Base-by-base conservation (phyloP, 2,888 invertebrate species). In the Lamellibrachia columna region DNA sequence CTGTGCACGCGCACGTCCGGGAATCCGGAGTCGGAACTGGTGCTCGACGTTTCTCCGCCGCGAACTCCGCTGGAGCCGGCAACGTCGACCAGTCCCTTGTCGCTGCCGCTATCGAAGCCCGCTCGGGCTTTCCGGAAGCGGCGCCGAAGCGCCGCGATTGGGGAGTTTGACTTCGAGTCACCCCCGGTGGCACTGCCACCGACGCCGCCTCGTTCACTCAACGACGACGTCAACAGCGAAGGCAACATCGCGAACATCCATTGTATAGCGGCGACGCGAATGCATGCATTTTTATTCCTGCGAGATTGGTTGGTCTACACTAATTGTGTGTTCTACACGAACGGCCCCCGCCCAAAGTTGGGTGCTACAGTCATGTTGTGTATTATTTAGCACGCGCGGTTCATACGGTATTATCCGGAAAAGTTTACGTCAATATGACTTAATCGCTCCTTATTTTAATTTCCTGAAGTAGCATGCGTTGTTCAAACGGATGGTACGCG, bases 1-100 rank as follows among this genome's bases (percentile, higher is more conserved):
- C 75, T 75, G 22, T 75, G 75, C 75, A 75, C 75, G 22, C 75
- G 75, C 15, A 75, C 75, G 75, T 75, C 91, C 11, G 91, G 91
- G 15, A 91, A 55, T 11, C 91, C 91, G n/a, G 55, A 55, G 53
- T 91, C 91, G 53, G 91, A 91, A 55, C 91, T 91, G 9, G 91
- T 91, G 40, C 55, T 55, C 11, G 53, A 53, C 4, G 55, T 91
- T 55, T 91, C 91, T 53, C 55, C 91, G 53, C 58, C 53, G 11
- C 91, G 52, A 55, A 11, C 22, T 11, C 0, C 52, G 11, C 52
- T 52, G 7, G 52, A 11, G 52, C n/a, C 91, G 91, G 91, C 91
- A n/a, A 55, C 53, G 55, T 91, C 53, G 22, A n/a, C 75, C 6
- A 75, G 11, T 6, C 75, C 75, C 22, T 75, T 75, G 75, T 75